Evolutionary conservation across 2,113 vertebrate species (phyloP), one percentile per base, ranked within the genome.

Genomic region (Eulemur rufifrons): DNA sequence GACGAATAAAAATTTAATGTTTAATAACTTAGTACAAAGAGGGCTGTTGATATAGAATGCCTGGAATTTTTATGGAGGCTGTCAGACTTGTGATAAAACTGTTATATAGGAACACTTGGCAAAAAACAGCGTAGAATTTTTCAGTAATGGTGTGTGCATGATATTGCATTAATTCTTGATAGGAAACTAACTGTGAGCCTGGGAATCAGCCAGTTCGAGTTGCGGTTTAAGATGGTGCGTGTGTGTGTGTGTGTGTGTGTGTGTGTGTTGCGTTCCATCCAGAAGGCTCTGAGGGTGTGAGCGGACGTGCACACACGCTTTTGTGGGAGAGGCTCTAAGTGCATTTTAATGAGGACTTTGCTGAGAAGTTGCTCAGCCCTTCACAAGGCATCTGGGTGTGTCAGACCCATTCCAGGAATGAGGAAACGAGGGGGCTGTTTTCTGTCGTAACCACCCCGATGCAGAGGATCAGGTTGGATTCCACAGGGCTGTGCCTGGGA

Each of bases 21-120:
- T 99, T 99, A 99, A 99, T 99, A 99, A 99, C 99, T 99, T 99
- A 98, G 98, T 99, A 99, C 99, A 99, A 99, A 99, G 99, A 99
- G 98, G 99, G 99, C 98, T 99, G 99, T 99, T 99, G 99, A 98
- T 99, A 99, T 98, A 98, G 99, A 99, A 99, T 99, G 99, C 98
- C 98, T 99, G 98, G 99, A 98, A 99, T 99, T 99, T 99, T 99
- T 99, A 99, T 99, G 99, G 99, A 98, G 98, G 99, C 99, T 99
- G 99, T 99, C 99, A 99, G 98, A 98, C 98, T 98, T 98, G 98
- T 99, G 99, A 99, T 99, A 99, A 99, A 99, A 99, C 99, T 99
- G 99, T 99, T 99, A 99, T 98, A 99, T 99, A 99, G 99, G 99
- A 99, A 98, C 98, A 98, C 98, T 98, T 99, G 99, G 99, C 99